phyloP scores from a whole-genome alignment of 2,113 vertebrate genomes.

The Mustela nigripes region DNA sequence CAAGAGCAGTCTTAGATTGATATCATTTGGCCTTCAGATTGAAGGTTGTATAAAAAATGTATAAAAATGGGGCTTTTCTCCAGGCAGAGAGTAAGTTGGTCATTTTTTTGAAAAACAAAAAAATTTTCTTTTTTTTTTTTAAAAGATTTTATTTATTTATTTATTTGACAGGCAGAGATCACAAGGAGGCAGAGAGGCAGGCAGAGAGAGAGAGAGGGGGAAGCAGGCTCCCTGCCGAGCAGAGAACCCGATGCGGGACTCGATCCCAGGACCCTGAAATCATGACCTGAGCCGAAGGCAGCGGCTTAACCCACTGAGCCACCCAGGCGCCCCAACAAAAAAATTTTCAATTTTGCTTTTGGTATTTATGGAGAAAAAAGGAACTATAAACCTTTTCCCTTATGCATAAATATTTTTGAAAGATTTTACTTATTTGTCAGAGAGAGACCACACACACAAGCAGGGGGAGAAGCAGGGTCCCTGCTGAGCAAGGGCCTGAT shows the following conservation, averaged over 20 bases:
- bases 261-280: no score
- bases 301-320: no score
- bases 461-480: not conserved
- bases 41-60: not conserved
- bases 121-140: not conserved
- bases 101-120: not conserved
- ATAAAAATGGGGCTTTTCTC: not conserved
- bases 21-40: not conserved
- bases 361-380: not conserved
- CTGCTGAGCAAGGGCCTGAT: not conserved
- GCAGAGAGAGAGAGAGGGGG: no score
- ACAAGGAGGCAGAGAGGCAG: no score
- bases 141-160: no score
- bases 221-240: no score
- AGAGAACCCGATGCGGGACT: no score
- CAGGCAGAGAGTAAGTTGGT: not conserved
- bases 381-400: not conserved
- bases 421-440: not conserved
- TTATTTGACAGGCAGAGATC: no score
- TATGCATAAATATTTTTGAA: not conserved
- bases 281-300: no score
- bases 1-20: not conserved
- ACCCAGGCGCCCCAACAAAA: not conserved
- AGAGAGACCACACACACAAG: not conserved
- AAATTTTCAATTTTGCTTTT: not conserved